A percentile compares a stretch with the other conserved stretches of the same genome.
phyloP scores from a whole-genome alignment of 2,888 invertebrate genomes.

The Amblyjoppa proteus region DNA sequence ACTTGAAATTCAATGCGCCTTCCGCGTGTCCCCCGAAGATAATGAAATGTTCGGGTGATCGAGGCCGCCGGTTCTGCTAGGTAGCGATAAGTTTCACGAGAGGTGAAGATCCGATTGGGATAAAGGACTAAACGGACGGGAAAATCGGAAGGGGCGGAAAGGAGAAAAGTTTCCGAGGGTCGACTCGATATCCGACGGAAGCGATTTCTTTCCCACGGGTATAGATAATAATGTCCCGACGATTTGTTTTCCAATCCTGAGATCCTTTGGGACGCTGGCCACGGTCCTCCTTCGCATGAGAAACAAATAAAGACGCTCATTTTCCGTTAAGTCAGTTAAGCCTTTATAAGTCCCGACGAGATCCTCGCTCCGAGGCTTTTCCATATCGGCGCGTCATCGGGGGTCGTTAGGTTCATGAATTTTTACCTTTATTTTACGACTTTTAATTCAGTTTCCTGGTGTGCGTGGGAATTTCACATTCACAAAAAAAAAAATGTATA shows the following conservation, averaged over 20 bases:
- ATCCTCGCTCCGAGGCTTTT: neutral
- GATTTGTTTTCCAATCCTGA: neutral
- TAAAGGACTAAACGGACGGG: conserved; percentile 1
- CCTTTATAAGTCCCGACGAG: neutral
- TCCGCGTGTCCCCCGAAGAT: conserved; percentile 44
- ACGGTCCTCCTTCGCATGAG: neutral
- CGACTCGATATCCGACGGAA: conserved; percentile 1
- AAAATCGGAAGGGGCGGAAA: conserved; percentile 24
- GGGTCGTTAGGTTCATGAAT: too few species aligned
- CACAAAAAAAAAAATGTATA: too few species aligned
- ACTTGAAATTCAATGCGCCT: conserved; percentile 57
- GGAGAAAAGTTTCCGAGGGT: conserved; percentile 21
- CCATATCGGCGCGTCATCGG: too few species aligned
- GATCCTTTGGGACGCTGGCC: neutral
- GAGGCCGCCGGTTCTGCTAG: conserved; percentile 39
- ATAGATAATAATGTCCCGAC: neutral
- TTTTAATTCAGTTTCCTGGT: too few species aligned
- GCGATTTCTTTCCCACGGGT: conserved; percentile 5
- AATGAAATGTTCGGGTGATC: conserved; percentile 65
- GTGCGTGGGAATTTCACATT: too few species aligned
- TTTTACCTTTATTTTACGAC: too few species aligned
- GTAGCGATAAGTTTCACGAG: conserved; percentile 51
- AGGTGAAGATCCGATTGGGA: conserved; percentile 5
- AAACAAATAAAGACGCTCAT: neutral
- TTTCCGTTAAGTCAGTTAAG: neutral